Percentiles rank a stretch among this genome's conserved stretches.
These are phyloP conservation scores for Galendromus occidentalis DNA, from an alignment of 1,140 invertebrate genomes.

Conservation along the genomic window DNA sequence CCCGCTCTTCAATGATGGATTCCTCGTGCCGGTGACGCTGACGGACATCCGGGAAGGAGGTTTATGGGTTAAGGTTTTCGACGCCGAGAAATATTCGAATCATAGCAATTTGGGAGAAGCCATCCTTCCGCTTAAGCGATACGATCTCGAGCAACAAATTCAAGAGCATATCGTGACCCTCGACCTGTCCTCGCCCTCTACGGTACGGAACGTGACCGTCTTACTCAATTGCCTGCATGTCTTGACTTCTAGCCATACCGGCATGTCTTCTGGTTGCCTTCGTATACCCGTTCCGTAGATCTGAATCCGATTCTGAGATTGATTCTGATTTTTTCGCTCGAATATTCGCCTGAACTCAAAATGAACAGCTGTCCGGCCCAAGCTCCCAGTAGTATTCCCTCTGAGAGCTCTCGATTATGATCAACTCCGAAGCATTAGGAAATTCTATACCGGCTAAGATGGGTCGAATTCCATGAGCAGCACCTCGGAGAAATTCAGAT, in stretches of 20 bases:
- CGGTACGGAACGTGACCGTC: neutral
- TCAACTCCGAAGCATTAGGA: too few relatives aligned
- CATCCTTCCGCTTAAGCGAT: constrained; percentile 17
- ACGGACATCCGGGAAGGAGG: constrained; percentile 19
- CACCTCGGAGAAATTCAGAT: constrained; percentile 31
- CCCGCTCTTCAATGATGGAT: constrained; percentile 21
- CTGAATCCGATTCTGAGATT: too few relatives aligned
- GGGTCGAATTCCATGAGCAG: neutral
- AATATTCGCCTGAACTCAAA: too few relatives aligned
- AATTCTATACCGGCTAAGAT: too few relatives aligned
- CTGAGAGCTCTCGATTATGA: too few relatives aligned
- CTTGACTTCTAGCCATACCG: too few relatives aligned
- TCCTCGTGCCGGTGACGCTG: constrained; percentile 19
- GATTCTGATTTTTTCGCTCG: too few relatives aligned
- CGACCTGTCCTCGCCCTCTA: neutral
- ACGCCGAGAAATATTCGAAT: constrained; percentile 23
- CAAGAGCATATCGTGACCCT: neutral
- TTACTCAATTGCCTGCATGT: too few relatives aligned
- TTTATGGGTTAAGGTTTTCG: constrained; percentile 19
- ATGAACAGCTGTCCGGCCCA: too few relatives aligned
- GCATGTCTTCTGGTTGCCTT: too few relatives aligned
- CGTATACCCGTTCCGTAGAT: too few relatives aligned
- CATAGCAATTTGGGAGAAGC: constrained; percentile 22
- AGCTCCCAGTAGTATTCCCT: too few relatives aligned
- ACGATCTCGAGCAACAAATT: neutral